Percentiles rank a stretch among this genome's conserved stretches.
These are phyloP conservation scores for Lasioglossum marginatum DNA, from an alignment of 2,888 invertebrate genomes.

Conservation along the genomic window DNA sequence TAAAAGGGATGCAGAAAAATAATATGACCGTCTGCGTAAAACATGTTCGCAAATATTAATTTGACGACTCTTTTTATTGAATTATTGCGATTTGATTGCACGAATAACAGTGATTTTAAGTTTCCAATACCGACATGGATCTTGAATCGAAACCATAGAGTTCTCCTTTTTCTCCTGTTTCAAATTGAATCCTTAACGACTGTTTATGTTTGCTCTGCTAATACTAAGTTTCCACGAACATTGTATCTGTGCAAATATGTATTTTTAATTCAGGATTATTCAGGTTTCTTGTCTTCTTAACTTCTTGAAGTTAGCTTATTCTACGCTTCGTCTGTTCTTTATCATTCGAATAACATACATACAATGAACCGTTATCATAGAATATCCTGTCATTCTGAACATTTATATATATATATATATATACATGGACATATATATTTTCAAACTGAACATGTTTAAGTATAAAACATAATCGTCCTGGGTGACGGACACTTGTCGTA, in stretches of 20 bases:
- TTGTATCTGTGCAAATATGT: background rate
- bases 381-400: background rate
- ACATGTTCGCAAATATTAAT: background rate
- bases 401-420: background rate
- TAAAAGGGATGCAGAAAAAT: constrained; percentile 1
- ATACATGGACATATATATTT: background rate
- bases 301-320: background rate
- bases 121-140: background rate
- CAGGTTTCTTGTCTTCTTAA: background rate
- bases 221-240: background rate
- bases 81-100: background rate
- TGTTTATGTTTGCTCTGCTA: background rate
- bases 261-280: background rate
- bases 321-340: background rate
- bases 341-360: background rate
- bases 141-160: background rate
- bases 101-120: background rate
- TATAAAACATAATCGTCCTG: constrained; percentile 25
- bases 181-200: background rate
- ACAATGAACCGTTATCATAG: background rate
- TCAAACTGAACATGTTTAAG: constrained; percentile 24
- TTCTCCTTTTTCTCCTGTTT: constrained; percentile 2
- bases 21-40: background rate
- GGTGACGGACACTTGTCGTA: background rate
- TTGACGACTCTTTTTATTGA: background rate